phyloP scores from a whole-genome alignment of 2,113 vertebrate species.

The Uria lomvia region DNA sequence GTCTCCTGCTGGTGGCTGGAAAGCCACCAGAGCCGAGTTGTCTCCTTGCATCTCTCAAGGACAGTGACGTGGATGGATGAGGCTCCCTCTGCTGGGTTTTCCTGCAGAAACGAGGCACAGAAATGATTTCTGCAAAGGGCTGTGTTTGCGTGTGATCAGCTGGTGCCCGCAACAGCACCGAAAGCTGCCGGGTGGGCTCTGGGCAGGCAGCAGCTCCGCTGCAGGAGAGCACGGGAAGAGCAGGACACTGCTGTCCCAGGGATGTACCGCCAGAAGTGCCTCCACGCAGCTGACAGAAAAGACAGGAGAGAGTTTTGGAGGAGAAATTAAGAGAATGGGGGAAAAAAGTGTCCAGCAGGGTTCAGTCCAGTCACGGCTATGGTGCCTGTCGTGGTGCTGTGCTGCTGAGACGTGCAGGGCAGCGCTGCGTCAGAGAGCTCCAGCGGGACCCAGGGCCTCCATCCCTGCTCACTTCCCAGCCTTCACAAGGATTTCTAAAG shows the following conservation, averaged over 20 bases:
- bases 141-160: background rate
- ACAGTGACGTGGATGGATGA: background rate
- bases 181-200: background rate
- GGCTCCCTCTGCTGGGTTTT: background rate
- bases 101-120: background rate
- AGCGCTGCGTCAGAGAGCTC: background rate
- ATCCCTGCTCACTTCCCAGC: background rate
- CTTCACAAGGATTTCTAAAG: background rate
- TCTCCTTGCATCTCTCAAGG: background rate
- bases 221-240: background rate
- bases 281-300: background rate
- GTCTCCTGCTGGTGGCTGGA: background rate
- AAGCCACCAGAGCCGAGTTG: background rate
- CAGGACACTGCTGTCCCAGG: accelerated
- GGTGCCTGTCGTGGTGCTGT: accelerated
- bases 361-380: background rate
- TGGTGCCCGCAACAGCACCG: background rate
- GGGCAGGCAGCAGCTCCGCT: background rate
- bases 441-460: background rate
- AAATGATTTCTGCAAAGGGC: background rate
- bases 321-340: background rate
- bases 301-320: background rate
- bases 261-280: background rate
- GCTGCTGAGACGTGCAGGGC: background rate
- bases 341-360: background rate